Evolutionary conservation across 2,888 invertebrate species (phyloP), one percentile per base, ranked within the genome.

Genomic region (Mesoligia furuncula): DNA sequence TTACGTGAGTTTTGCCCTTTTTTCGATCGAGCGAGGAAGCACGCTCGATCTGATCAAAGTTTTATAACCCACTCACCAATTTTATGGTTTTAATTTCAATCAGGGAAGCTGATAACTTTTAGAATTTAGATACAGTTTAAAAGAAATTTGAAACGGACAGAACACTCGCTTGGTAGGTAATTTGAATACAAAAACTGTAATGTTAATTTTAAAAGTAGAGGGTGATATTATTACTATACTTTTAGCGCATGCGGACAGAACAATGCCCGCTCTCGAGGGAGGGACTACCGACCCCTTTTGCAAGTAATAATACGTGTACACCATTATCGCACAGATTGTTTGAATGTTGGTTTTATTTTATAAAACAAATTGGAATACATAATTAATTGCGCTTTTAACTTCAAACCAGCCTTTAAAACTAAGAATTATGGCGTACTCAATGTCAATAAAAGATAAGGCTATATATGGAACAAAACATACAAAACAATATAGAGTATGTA

Each of bases 401-500:
- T 71, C 20, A 77, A 77, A 36, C 61, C 54, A 74, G 75, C 80
- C 62, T 76, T 74, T 72, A 75, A 85, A 79, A 75, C 66, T 70
- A 79, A 83, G 71, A 81, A 79, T 79, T 69, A 81, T 81, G 45
- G 70, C 76, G 8, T 70, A 80, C 69, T 75, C 79, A 87, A 80
- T 82, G 81, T 84, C 77, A 87, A 81, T 72, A 79, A 85, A 82
- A 81, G 83, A 87, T 86, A 86, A 83, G 73, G 78, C 81, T 88
- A 87, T 87, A 90, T 88, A 90, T 90, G 90, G 92, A 92, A 90
- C 91, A 91, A 91, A 92, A 91, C 87, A 88, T 80, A 89, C 90
- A 88, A 91, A 92, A 93, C 91, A 92, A 88, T 92, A 92, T 89
- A 92, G 91, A 92, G 88, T 90, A 87, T 90, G 87, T 89, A 88